Evolutionary conservation across 2,888 invertebrate genomes (phyloP), one percentile per base, ranked within the genome.

Genomic region (Erebia aethiops): DNA sequence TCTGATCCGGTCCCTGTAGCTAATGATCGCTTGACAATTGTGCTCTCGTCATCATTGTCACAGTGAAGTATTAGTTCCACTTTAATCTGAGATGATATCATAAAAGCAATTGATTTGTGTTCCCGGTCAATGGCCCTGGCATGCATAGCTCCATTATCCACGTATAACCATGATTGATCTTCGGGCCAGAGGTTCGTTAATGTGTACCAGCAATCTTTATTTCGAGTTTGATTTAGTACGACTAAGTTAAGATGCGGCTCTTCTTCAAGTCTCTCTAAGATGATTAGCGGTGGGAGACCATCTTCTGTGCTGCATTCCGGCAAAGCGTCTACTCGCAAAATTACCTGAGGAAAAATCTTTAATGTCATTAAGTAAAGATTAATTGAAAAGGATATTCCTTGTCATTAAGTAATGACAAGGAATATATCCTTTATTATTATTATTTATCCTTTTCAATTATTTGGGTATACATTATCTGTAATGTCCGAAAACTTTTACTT

Each of bases 11-110:
- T 61, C 13, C 76, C 75, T 52, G 72, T 64, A 54, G 70, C 65
- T 49, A 81, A 46, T 21, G 91, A 89, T 18, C 92, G 87, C 76
- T 86, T 92, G 11, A 66, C 72, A 58, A 88, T 84, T 7, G 67
- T 66, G 8, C 71, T 66, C 21, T 35, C 69, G 66, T 69, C 63
- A 74, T 87, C 87, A 66, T 69, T 77, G 62, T 82, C 83, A 73
- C 92, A 93, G 60, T 84, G 76, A 56, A 93, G 78, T 26, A 78
- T 81, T 54, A 94, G 80, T 79, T 94, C 93, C 1, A 92, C 88
- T 84, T 92, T 91, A 58, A 94, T 81, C 84, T 94, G 94, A 0
- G 94, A 93, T 54, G 89, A 74, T 51, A 88, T 78, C 93, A 94
- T 93, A 71, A 87, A 89, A 4, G 92, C 92, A 66, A 94, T 92